A percentile compares a stretch with the other conserved stretches of the same genome.
These are phyloP conservation scores for Agapornis roseicollis DNA, from an alignment of 2,113 vertebrate genomes.

Conservation along the genomic window DNA sequence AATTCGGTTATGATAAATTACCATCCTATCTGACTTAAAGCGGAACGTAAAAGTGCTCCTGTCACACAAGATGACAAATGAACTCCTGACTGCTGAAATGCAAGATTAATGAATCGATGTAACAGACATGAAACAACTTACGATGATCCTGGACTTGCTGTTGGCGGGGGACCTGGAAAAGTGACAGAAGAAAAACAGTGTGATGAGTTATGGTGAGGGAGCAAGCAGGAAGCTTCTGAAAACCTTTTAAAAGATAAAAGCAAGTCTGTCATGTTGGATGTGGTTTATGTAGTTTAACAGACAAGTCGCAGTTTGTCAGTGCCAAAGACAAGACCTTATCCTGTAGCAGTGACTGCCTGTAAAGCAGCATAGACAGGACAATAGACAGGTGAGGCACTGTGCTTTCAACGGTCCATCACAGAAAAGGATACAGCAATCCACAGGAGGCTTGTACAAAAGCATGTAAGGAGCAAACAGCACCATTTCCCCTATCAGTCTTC, in stretches of 20 bases:
- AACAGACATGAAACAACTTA: constrained; percentile 80
- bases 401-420: neutral
- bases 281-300: neutral
- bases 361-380: neutral
- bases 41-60: neutral
- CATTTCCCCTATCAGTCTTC: neutral
- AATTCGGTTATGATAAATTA: constrained; percentile 3
- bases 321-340: neutral
- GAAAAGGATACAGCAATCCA: neutral
- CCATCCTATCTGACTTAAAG: neutral
- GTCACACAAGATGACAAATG: constrained; percentile 22
- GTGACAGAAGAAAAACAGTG: constrained; percentile 60
- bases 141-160: constrained; percentile 89
- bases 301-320: neutral
- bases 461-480: neutral
- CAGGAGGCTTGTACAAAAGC: neutral
- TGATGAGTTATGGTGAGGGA: constrained; percentile 33
- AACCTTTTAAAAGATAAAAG: constrained; percentile 57
- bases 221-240: constrained; percentile 15
- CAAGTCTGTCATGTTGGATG: neutral
- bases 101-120: constrained; percentile 14
- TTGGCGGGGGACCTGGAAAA: constrained; percentile 90
- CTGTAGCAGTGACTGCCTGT: neutral
- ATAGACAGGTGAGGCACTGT: neutral
- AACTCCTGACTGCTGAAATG: constrained; percentile 40